phyloP scores from a whole-genome alignment of 2,113 vertebrate genomes.

The Heterotilapia buettikoferi region DNA sequence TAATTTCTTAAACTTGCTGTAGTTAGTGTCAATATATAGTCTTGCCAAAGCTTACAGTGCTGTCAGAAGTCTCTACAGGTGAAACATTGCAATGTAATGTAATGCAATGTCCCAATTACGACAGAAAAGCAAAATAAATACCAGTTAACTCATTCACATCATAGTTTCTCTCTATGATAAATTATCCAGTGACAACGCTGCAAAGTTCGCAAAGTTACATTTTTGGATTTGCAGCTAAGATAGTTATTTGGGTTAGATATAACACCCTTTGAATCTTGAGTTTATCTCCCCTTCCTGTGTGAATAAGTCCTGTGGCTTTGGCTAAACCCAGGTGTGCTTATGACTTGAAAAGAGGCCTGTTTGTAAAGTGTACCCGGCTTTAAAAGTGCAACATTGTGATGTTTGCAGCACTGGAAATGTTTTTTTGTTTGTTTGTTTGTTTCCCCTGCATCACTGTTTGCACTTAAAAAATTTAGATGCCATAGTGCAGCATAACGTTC shows the following conservation, averaged over 20 bases:
- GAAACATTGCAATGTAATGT: not conserved
- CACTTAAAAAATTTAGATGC: not conserved
- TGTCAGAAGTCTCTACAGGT: not conserved
- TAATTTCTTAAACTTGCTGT: not conserved
- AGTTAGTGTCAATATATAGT: not conserved
- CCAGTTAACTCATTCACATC: not conserved
- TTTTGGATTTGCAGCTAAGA: not conserved
- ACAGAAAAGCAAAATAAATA: not conserved
- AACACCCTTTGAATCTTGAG: not conserved
- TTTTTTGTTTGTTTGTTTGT: not conserved
- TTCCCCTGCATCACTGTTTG: not conserved
- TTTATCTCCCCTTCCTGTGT: conserved; percentile 40
- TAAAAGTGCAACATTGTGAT: not conserved
- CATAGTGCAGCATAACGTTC: not conserved
- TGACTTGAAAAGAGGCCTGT: not conserved
- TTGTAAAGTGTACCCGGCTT: not conserved
- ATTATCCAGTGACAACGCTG: not conserved
- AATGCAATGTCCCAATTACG: not conserved
- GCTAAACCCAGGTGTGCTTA: conserved; percentile 17
- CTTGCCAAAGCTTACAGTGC: not conserved
- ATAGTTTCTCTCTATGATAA: not conserved
- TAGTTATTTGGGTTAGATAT: not conserved
- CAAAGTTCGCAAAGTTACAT: not conserved
- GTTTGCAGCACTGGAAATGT: not conserved
- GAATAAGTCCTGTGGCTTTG: conserved; percentile 18